phyloP scores from a whole-genome alignment of 2,113 vertebrate genomes.

The Redunca redunca region DNA sequence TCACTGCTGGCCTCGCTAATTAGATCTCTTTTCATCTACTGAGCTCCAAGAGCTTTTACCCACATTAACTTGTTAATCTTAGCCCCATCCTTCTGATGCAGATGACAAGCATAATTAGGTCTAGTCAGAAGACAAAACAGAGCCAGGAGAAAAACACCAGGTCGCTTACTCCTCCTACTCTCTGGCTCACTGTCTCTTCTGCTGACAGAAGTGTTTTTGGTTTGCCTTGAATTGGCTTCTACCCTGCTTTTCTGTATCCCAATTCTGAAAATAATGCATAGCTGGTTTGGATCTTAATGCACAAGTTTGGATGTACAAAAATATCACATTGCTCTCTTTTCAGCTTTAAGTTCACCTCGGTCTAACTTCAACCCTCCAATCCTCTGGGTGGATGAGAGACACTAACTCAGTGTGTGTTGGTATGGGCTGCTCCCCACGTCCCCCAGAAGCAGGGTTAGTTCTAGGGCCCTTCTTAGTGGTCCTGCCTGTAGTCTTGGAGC shows the following conservation, averaged over 20 bases:
- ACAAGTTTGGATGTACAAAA: background rate
- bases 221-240: background rate
- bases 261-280: background rate
- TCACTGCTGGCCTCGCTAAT: slow-evolving; percentile 54
- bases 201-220: slow-evolving; percentile 44
- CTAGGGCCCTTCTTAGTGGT: background rate
- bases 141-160: slow-evolving; percentile 49
- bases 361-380: background rate
- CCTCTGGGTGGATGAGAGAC: background rate
- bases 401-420: background rate
- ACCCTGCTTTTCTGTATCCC: background rate
- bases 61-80: slow-evolving; percentile 61
- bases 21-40: slow-evolving; percentile 59
- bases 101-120: slow-evolving; percentile 65
- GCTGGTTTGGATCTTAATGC: background rate
- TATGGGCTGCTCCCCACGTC: background rate
- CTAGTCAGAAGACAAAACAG: slow-evolving; percentile 56
- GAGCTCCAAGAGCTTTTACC: slow-evolving; percentile 48
- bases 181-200: background rate
- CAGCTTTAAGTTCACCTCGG: background rate
- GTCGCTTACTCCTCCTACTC: background rate
- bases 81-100: slow-evolving; percentile 47
- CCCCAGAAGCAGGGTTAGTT: background rate
- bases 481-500: background rate
- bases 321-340: background rate